Percentiles rank a stretch among this genome's conserved stretches.
These are phyloP conservation scores for Drosophila atroscutellata DNA, from an alignment of 2,888 invertebrate genomes.

Conservation along the genomic window DNA sequence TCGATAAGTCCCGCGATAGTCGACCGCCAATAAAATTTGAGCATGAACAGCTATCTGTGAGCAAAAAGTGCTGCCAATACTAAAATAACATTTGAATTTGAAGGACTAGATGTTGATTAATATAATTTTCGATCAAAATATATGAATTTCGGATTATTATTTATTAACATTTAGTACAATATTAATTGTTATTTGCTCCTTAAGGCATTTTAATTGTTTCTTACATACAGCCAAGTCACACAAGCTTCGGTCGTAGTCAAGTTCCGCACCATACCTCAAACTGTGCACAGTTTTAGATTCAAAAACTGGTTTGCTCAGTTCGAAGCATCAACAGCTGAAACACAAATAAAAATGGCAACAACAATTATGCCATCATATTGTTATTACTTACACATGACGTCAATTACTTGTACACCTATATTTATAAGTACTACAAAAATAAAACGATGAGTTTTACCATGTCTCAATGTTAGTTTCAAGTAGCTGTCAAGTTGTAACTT, in stretches of 20 bases:
- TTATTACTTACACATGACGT: conserved; percentile 27
- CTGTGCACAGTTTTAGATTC: conserved; percentile 4
- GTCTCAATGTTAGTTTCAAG: conserved; percentile 12
- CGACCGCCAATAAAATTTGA: conserved; percentile 10
- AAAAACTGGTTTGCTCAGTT: conserved; percentile 18
- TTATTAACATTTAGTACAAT: neutral
- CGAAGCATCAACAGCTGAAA: conserved; percentile 5
- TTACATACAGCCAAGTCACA: neutral
- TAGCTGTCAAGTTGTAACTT: conserved; percentile 4
- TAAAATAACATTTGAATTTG: neutral
- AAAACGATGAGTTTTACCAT: neutral
- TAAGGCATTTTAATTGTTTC: neutral
- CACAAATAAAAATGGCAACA: conserved; percentile 5
- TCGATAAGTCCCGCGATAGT: neutral
- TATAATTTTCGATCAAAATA: neutral
- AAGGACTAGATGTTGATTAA: neutral
- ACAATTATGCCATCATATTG: conserved; percentile 8
- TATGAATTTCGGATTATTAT: neutral
- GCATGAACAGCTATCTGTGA: neutral
- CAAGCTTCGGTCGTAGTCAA: neutral
- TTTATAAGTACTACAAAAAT: neutral
- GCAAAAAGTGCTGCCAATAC: conserved; percentile 44
- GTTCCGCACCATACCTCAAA: conserved; percentile 15
- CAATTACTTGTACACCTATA: conserved; percentile 15
- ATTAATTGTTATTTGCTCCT: neutral